Percentiles rank a stretch among this genome's conserved stretches.
These are phyloP conservation scores for Stichopus chloronotus DNA, from an alignment of 35 echinoderm and acorn worm genomes.

Conservation along the genomic window DNA sequence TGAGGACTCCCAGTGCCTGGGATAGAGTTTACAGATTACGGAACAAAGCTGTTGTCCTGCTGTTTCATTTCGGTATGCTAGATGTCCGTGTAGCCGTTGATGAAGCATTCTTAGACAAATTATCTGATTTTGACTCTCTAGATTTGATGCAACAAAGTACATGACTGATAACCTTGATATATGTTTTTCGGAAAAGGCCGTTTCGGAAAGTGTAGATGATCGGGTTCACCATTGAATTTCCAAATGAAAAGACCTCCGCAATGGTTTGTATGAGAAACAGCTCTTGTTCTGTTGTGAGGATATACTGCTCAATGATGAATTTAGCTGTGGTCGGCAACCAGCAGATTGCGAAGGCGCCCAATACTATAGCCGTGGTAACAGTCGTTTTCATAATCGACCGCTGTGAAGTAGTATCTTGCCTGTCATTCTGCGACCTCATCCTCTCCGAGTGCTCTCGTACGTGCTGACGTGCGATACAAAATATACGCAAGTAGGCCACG, in stretches of 20 bases:
- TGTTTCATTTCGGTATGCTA: no score
- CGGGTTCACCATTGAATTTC: conserved; percentile 49
- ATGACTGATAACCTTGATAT: background rate
- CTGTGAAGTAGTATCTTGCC: background rate
- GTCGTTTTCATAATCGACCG: conserved; percentile 10
- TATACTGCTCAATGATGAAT: conserved; percentile 15
- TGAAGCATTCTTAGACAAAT: background rate
- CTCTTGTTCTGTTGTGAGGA: background rate
- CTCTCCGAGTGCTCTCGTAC: background rate
- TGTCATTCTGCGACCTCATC: background rate
- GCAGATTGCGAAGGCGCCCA: conserved; percentile 34
- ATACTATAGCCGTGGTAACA: conserved; percentile 13
- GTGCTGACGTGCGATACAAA: background rate
- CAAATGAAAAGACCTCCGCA: conserved; percentile 7
- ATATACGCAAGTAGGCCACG: conserved; percentile 43
- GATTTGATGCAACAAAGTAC: background rate
- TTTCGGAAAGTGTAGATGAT: conserved; percentile 49
- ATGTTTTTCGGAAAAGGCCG: conserved; percentile 14
- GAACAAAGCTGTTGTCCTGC: no score
- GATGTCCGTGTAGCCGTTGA: no score
- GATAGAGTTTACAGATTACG: no score
- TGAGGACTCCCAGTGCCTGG: no score
- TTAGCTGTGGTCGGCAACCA: conserved; percentile 42
- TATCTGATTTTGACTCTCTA: background rate
- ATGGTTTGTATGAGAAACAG: conserved; percentile 26